Evolutionary conservation across 1,140 invertebrate species (phyloP), one percentile per base, ranked within the genome.

Genomic region (Chironomus striatipennis): DNA sequence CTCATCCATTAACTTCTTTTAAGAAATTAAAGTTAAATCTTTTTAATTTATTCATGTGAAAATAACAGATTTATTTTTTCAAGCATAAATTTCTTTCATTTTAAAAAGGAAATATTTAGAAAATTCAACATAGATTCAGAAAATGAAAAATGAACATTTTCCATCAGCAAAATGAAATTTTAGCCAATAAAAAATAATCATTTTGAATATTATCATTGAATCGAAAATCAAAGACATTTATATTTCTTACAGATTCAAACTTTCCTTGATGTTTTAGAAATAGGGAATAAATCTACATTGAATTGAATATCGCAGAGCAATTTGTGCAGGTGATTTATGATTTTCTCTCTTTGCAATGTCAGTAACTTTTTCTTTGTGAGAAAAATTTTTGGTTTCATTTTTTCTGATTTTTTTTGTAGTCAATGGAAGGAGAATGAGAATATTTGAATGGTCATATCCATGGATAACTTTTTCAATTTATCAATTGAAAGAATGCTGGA

Each of bases 391-490:
- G 88, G 88, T 75, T 91, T 89, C 7, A 85, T 88, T 1, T 88
- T 86, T 76, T 88, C 89, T 4, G 90, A 89, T 87, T 89, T 90
- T 17, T 89, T 89, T 83, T 12, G n/a, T 86, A 80, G 5, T 91
- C 93, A 70, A 96, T 85, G 0, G 93, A 93, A 77, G 24, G 89
- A 89, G 83, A 95, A 97, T 1, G 89, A 93, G 42, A 88, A 91
- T 2, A 96, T 81, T 6, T 82, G 78, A 74, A 96, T 92, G 42
- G 85, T 84, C 21, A 88, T 83, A n/a, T 84, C 76, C 73, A 87
- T 85, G 82, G 91, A 93, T 79, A 89, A 90, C 9, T 87, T 83
- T 42, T 88, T 84, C 18, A 96, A 82, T 74, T 88, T 85, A 12
- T 85, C 86, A 79, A 95, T 92, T 75, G 89, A 89, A 8, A 34